These are phyloP conservation scores for Megaceryle maxima DNA, from an alignment of 2,113 vertebrate genomes.

Conservation along the genomic window DNA sequence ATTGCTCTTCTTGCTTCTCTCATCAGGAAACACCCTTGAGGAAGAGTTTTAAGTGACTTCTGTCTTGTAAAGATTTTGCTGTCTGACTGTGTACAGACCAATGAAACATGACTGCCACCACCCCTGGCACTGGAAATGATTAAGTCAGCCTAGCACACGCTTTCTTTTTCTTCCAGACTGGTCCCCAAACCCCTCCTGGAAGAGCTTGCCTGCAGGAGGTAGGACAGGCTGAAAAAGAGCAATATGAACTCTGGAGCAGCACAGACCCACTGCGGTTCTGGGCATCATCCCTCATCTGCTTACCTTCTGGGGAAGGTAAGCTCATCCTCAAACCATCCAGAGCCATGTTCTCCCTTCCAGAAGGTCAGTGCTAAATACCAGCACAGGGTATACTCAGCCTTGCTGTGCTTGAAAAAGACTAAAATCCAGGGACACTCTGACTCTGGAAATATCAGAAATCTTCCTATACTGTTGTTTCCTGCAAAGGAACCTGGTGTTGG, in stretches of 20 bases:
- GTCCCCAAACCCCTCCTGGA: neutral
- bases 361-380: neutral
- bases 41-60: neutral
- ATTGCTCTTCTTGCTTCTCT: neutral
- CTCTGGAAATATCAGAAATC: neutral
- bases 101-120: neutral
- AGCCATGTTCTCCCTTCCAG: neutral
- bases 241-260: neutral
- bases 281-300: neutral
- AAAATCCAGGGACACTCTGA: neutral
- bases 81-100: neutral
- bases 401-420: rapidly evolving
- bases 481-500: neutral
- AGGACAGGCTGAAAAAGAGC: neutral
- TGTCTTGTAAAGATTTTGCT: neutral
- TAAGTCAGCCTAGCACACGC: neutral
- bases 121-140: neutral
- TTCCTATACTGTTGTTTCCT: neutral
- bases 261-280: neutral
- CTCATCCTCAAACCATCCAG: neutral
- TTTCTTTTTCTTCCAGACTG: neutral
- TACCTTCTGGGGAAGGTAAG: too few relatives aligned
- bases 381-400: neutral
- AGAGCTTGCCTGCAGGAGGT: neutral
- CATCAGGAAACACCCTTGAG: neutral